Base-by-base conservation (phyloP, 1,140 invertebrate genomes). In the Armadillidium nasatum region DNA sequence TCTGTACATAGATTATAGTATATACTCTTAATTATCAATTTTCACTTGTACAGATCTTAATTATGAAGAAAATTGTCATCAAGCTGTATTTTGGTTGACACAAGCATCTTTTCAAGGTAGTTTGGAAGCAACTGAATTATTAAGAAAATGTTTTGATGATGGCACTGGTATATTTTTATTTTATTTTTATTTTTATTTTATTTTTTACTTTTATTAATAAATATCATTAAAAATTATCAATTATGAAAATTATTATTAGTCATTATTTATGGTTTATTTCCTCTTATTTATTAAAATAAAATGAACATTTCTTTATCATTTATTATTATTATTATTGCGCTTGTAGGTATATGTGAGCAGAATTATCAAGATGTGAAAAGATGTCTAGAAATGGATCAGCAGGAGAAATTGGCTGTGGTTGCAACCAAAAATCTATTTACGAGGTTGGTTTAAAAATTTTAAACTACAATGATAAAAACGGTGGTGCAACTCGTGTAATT, bases 1-100 rank as follows among this genome's bases (percentile, higher is more conserved):
- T 33, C 33, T 6, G 1, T 6, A 33, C 6, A 33, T 33, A 33
- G 33, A 33, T 33, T 33, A 33, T 33, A 3, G 2, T 33, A 33
- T 6, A 33, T 1, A 6, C 33, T 33, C 6, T 33, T 33, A 33
- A 33, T 33, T 33, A 33, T 33, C 6, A 33, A 33, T 33, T 33
- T 1, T 33, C 6, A 33, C 33, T 33, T 33, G 6, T 60, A 13
- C 50, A 60, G 50, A 60, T 7, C 1, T 60, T 15, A 60, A 7
- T 60, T 60, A 60, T 60, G 50, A 60, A 60, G 50, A 60, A 60
- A 60, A 60, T 19, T 60, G 50, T 60, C 50, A 60, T 60, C 50
- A 60, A 60, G 50, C 50, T 60, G 19, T 60, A 7, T 60, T 60
- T 60, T 60, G 50, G 50, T 60, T 60, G 19, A 60, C 50, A 2